Evolutionary conservation across 2,888 invertebrate species (phyloP), one percentile per base, ranked within the genome.

Genomic region (Thumatha senex): DNA sequence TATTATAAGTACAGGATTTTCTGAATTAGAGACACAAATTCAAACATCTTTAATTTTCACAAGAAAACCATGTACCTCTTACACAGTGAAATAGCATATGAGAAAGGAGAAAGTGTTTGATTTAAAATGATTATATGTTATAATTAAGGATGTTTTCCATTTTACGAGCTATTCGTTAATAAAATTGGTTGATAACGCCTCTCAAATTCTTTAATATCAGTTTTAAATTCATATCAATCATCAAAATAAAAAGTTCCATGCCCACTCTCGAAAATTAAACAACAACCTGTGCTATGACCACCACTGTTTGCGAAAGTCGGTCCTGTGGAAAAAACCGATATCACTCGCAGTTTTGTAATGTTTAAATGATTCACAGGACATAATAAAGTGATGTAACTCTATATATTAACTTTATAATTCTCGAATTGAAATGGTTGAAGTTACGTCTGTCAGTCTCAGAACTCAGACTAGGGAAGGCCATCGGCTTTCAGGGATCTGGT

Each of bases 221-320:
- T 13, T 13, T 35, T 35, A 7, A 13, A 13, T 35, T 13, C 9
- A 8, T 35, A n/a, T 34, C 7, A 34, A 12, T 13, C 34, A 34
- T 34, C 0, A 34, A 34, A n/a, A 12, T 12, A n/a, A n/a, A 24
- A 24, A 24, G 5, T 24, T 24, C 18, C 18, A 24, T 1, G 34
- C 7, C n/a, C 3, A 5, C 8, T 4, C 12, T 12, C 40, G 35
- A 50, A n/a, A 50, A 35, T 34, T 13, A 36, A 15, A 9, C n/a
- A 45, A 35, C 35, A 40, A 33, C 35, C 44, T 24, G 35, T 35
- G 29, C 15, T 30, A 36, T 35, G 34, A 44, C 44, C 34, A n/a
- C n/a, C n/a, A n/a, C n/a, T n/a, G n/a, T n/a, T 50, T 40, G 33
- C 43, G 44, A 49, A 49, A 36, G 45, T 49, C 18, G 18, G 18